These are phyloP conservation scores for Hypomecis atomaria DNA, from an alignment of 2,888 invertebrate species.

Conservation along the genomic window DNA sequence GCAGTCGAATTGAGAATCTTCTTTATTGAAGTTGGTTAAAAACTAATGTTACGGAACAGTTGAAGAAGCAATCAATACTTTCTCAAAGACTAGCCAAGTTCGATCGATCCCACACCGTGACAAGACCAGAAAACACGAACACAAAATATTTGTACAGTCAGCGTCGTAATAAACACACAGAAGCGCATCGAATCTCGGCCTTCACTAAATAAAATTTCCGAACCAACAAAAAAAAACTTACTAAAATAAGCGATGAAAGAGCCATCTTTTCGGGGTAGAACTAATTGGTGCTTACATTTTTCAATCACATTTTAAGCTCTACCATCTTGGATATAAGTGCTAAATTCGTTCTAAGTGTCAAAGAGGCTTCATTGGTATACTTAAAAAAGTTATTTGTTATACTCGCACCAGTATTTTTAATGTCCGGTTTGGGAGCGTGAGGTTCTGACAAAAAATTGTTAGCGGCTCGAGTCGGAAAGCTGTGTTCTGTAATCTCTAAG, in stretches of 20 bases:
- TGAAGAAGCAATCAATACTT: slow-evolving; percentile 47
- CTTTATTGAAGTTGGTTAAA: too few relatives aligned
- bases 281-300: slow-evolving; percentile 70
- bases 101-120: slow-evolving; percentile 69
- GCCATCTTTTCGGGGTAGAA: slow-evolving; percentile 81
- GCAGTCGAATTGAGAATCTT: too few relatives aligned
- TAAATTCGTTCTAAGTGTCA: slow-evolving; percentile 7
- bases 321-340: slow-evolving; percentile 19
- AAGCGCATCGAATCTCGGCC: slow-evolving; percentile 76
- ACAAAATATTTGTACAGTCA: slow-evolving; percentile 84
- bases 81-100: slow-evolving; percentile 45
- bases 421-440: slow-evolving; percentile 69
- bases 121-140: slow-evolving; percentile 80
- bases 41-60: not conserved
- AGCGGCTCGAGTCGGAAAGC: slow-evolving; percentile 52
- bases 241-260: slow-evolving; percentile 72
- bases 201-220: slow-evolving; percentile 71
- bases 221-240: slow-evolving; percentile 56
- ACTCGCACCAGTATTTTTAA: slow-evolving; percentile 75
- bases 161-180: slow-evolving; percentile 79
- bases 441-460: slow-evolving; percentile 63
- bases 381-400: slow-evolving; percentile 83
- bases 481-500: slow-evolving; percentile 52
- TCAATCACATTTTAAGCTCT: slow-evolving; percentile 27
- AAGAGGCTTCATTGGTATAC: slow-evolving; percentile 61